phyloP scores from a whole-genome alignment of 64 coral and sea anemone species.

The Dendrophyllia cribrosa region DNA sequence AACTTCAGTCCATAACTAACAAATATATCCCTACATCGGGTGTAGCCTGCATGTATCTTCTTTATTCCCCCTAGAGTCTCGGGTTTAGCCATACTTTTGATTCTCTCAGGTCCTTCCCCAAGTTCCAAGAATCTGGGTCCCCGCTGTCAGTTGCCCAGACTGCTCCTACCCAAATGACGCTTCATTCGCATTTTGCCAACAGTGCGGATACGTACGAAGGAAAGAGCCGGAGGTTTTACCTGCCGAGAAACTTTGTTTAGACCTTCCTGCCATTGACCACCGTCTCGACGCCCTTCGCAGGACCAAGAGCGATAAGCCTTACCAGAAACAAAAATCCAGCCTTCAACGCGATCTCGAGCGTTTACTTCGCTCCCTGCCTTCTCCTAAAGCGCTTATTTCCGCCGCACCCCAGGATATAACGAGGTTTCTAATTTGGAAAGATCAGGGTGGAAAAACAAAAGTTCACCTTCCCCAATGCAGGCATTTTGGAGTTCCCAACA shows the following conservation, averaged over 20 bases:
- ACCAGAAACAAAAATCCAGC: too few species aligned
- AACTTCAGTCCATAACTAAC: neutral
- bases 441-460: slow-evolving; percentile 40
- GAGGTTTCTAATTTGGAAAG: too few species aligned
- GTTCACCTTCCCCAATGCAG: slow-evolving; percentile 8
- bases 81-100: neutral
- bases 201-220: neutral
- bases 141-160: slow-evolving; percentile 19
- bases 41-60: neutral
- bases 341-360: too few species aligned
- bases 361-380: neutral
- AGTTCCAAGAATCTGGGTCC: slow-evolving; percentile 29
- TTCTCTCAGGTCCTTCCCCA: neutral
- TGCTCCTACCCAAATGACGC: too few species aligned
- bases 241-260: neutral
- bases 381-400: neutral
- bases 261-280: neutral
- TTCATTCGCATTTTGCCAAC: too few species aligned
- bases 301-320: too few species aligned
- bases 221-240: too few species aligned
- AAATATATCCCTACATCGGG: neutral
- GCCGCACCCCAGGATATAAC: too few species aligned
- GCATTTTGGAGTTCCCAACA: neutral
- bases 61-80: neutral
- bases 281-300: too few species aligned